These are phyloP conservation scores for Melanotaenia trifasciata DNA, from an alignment of 2,797 vertebrate genomes.

Conservation along the genomic window DNA sequence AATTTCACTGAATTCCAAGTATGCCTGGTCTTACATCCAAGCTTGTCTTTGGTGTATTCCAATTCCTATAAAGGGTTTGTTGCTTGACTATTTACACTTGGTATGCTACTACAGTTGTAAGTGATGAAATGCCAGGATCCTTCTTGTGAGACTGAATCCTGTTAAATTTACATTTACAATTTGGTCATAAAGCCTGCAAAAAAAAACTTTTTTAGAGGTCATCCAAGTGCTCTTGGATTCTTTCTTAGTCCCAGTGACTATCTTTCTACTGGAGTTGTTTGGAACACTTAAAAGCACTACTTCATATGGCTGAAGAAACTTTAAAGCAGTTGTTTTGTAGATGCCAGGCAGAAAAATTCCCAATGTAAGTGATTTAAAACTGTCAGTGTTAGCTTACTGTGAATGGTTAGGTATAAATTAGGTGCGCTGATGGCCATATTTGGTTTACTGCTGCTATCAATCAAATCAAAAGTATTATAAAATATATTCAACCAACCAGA, in stretches of 20 bases:
- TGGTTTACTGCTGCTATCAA: neutral
- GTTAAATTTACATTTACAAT: neutral
- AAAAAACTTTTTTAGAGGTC: neutral
- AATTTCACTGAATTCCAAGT: neutral
- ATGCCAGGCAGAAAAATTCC: neutral
- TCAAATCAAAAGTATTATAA: neutral
- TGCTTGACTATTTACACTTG: neutral
- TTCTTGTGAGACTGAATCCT: slow-evolving; percentile 2
- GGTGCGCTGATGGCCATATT: no score
- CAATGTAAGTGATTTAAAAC: neutral
- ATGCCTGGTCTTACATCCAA: neutral
- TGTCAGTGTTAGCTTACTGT: neutral
- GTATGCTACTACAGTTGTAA: neutral
- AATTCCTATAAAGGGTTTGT: neutral
- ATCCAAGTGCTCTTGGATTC: neutral
- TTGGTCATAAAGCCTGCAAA: neutral
- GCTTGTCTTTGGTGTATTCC: neutral
- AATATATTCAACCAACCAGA: neutral
- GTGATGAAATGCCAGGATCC: neutral
- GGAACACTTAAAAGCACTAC: neutral
- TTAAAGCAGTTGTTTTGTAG: slow-evolving; percentile 8
- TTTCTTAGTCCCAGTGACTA: neutral
- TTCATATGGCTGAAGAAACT: neutral
- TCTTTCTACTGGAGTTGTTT: neutral
- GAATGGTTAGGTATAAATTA: no score